These are phyloP conservation scores for Disparrhopalites patrizii DNA, from an alignment of 2,888 invertebrate genomes.

Conservation along the genomic window DNA sequence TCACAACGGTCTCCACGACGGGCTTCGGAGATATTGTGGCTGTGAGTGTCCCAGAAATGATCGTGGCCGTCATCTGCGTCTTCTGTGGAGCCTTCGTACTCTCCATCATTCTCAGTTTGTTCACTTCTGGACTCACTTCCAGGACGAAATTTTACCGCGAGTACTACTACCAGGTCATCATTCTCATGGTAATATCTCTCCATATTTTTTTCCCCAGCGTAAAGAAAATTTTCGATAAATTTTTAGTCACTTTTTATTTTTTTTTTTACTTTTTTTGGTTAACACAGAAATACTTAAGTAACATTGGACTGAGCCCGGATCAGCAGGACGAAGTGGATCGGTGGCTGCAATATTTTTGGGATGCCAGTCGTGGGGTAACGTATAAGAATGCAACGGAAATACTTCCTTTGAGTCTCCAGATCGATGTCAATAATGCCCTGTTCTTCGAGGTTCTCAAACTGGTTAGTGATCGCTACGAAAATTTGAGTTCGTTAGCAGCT, in stretches of 20 bases:
- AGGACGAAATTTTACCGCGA: slow-evolving; percentile 36
- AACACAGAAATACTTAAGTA: slow-evolving; percentile 43
- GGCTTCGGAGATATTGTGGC: slow-evolving; percentile 45
- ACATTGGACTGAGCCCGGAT: slow-evolving; percentile 39
- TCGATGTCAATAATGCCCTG: slow-evolving; percentile 38
- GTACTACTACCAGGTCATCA: slow-evolving; percentile 42
- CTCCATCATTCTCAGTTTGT: slow-evolving; percentile 42
- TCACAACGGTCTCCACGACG: slow-evolving; percentile 38
- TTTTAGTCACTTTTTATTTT: not conserved
- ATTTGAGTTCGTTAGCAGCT: no score
- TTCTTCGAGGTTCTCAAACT: slow-evolving; percentile 28
- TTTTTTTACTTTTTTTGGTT: not conserved
- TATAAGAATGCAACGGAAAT: slow-evolving; percentile 33
- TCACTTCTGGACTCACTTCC: slow-evolving; percentile 40
- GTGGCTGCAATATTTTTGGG: slow-evolving; percentile 40
- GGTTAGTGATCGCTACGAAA: slow-evolving; percentile 11
- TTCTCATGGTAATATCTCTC: slow-evolving; percentile 35
- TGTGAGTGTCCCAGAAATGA: slow-evolving; percentile 33
- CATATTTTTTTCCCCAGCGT: not conserved
- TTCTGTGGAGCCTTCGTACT: slow-evolving; percentile 45
- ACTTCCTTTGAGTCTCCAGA: slow-evolving; percentile 37
- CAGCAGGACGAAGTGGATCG: slow-evolving; percentile 36
- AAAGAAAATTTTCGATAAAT: not conserved
- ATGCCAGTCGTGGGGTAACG: slow-evolving; percentile 34
- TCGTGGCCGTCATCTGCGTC: slow-evolving; percentile 34